Base-by-base conservation (phyloP, 1,140 invertebrate species). In the Hetaerina americana region DNA sequence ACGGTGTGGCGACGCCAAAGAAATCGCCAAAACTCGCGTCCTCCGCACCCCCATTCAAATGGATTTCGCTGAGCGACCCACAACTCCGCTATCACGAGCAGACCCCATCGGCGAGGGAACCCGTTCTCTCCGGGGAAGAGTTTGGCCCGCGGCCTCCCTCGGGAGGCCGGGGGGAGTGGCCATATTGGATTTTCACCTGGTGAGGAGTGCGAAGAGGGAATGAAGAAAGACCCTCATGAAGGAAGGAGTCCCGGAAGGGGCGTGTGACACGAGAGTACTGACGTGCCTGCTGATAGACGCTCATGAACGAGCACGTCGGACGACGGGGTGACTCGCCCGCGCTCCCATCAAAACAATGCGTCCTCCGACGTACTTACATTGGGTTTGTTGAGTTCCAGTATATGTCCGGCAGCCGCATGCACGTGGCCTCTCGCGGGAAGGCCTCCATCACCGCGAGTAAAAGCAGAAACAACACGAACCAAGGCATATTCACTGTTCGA, bases 351-450 rank as follows among this genome's bases (percentile, higher is more conserved):
- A 78, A 78, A 77, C 77, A 78, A 78, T 77, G 76, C 74, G 72
- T 73, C 73, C 70, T 71, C 67, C 71, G 72, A 72, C 66, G 70
- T 10, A 75, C 83, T 83, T 79, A 84, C 83, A 84, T 84, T 81
- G 85, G 84, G 80, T 86, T 86, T 75, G 84, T 84, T 73, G 84
- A 82, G 79, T 86, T 86, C 85, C 85, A 86, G 76, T 85, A 85
- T 75, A 86, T 85, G 79, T 85, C 84, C 75, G 84, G 84, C 72
- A 85, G 78, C 70, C 80, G 79, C 72, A 83, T 80, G 79, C 82
- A 83, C 73, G 80, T 81, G 72, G 83, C 81, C 78, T 85, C 84
- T 76, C 82, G 78, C 28, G 84, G 83, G 75, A 85, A 81, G 73
- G 82, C 82, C 78, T 85, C 83, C 80, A 83, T 82, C 75, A 85